A percentile compares a stretch with the other conserved stretches of the same genome.
These are phyloP conservation scores for Dasysyrphus albostriatus DNA, from an alignment of 2,888 invertebrate genomes.

Conservation along the genomic window DNA sequence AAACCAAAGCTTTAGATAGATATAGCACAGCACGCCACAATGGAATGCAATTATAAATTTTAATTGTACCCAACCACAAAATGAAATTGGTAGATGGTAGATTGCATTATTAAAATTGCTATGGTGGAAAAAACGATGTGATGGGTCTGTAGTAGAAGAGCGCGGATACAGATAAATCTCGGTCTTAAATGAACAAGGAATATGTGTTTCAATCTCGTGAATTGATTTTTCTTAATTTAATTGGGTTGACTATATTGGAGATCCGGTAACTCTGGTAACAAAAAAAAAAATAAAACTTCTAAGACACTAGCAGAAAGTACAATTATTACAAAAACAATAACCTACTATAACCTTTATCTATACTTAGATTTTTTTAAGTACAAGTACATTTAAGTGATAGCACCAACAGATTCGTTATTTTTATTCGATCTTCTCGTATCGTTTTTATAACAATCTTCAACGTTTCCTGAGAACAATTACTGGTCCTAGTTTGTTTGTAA, in stretches of 20 bases:
- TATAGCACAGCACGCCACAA: conserved; percentile 29
- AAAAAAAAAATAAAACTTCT: no score
- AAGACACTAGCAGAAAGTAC: no score
- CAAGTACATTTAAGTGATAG: no score
- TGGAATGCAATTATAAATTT: conserved; percentile 74
- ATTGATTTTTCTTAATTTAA: conserved; percentile 4
- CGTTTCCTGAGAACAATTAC: no score
- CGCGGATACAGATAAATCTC: not conserved
- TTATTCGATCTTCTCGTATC: no score
- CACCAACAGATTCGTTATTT: no score
- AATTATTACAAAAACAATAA: no score
- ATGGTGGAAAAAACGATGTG: not conserved
- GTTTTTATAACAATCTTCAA: no score
- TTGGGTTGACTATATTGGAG: not conserved
- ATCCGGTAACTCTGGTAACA: no score
- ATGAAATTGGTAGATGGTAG: conserved; percentile 26
- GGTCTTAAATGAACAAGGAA: not conserved
- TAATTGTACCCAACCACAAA: conserved; percentile 60
- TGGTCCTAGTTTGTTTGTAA: no score
- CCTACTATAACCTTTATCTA: no score
- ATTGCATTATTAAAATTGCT: not conserved
- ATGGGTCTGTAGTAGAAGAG: not conserved
- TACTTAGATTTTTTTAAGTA: no score
- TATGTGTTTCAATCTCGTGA: not conserved
- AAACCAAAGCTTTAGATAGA: not conserved